Conservation (phyloP, 37 sponge, comb jelly and placozoan species). For the Petrosia ficiformis region DNA sequence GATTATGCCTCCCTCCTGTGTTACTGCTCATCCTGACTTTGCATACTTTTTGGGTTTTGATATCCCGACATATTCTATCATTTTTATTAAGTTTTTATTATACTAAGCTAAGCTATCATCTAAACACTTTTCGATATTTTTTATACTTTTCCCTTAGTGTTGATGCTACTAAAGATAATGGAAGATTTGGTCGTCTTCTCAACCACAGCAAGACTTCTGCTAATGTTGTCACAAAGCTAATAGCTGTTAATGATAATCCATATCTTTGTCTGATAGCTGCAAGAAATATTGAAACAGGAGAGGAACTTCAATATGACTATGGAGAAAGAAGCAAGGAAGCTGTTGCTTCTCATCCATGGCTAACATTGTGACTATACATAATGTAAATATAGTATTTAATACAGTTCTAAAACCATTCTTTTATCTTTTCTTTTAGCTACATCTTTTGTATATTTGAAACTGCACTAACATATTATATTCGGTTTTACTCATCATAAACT, state of each 20-base stretch:
- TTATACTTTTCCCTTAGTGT: slow-evolving; percentile 16
- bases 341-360: slow-evolving; percentile 56
- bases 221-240: slow-evolving; percentile 20
- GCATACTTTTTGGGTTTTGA: too few relatives aligned
- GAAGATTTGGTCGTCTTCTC: slow-evolving; percentile 28
- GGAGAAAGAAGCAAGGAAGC: slow-evolving; percentile 35
- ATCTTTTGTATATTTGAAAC: neutral
- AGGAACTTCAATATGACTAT: slow-evolving; percentile 59
- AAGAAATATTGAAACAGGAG: slow-evolving; percentile 28
- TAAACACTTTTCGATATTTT: neutral
- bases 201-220: slow-evolving; percentile 37
- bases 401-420: neutral
- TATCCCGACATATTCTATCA: too few relatives aligned
- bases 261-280: slow-evolving; percentile 25
- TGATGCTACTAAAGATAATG: slow-evolving; percentile 54
- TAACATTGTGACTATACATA: neutral
- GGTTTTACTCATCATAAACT: too few relatives aligned
- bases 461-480: too few relatives aligned
- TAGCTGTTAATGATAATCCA: slow-evolving; percentile 21
- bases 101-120: too few relatives aligned
- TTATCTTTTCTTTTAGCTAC: neutral
- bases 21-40: too few relatives aligned
- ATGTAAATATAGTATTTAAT: neutral
- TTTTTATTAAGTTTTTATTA: too few relatives aligned
- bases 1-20: too few relatives aligned